Evolutionary conservation across 2,888 invertebrate species (phyloP).

Genomic region (Caenorhabditis plicata): DNA sequence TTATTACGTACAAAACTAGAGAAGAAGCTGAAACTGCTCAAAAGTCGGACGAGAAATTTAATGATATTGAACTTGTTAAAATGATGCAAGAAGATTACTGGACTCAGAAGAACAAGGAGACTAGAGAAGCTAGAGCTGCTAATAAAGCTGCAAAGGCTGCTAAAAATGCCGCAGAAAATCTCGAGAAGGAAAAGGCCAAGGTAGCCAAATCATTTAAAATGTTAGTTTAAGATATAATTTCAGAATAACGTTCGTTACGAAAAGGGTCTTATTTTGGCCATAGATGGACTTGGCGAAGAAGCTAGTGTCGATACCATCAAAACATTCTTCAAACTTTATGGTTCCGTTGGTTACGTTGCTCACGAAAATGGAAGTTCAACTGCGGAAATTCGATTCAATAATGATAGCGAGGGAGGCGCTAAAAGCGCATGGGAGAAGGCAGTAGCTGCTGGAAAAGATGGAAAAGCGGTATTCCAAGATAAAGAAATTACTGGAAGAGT

Average conservation of each 20-base stretch:
- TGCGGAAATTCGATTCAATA: conserved; percentile 46
- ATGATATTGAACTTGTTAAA: conserved; percentile 66
- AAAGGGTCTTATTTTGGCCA: conserved; percentile 57
- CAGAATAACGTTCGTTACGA: conserved; percentile 40
- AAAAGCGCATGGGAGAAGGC: conserved; percentile 57
- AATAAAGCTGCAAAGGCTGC: conserved; percentile 31
- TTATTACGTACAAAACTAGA: conserved; percentile 80
- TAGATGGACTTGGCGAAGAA: conserved; percentile 43
- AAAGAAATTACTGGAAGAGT: conserved; percentile 37
- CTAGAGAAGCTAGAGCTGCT: conserved; percentile 45
- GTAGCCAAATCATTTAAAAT: background rate
- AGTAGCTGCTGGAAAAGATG: conserved; percentile 45
- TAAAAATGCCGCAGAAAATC: conserved; percentile 46
- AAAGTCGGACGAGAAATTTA: conserved; percentile 74
- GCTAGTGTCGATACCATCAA: conserved; percentile 71
- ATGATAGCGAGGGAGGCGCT: conserved; percentile 50
- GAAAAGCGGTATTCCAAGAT: conserved; percentile 50
- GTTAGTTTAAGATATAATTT: conserved; percentile 1
- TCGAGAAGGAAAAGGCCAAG: conserved; percentile 34
- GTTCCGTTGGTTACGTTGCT: conserved; percentile 65
- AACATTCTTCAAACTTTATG: conserved; percentile 76
- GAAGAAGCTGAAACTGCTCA: conserved; percentile 80
- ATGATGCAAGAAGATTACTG: conserved; percentile 64
- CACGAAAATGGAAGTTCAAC: conserved; percentile 34
- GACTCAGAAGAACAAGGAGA: conserved; percentile 50